Conservation (phyloP, 2,888 invertebrate genomes). For the Alviniconcha strummeri region DNA sequence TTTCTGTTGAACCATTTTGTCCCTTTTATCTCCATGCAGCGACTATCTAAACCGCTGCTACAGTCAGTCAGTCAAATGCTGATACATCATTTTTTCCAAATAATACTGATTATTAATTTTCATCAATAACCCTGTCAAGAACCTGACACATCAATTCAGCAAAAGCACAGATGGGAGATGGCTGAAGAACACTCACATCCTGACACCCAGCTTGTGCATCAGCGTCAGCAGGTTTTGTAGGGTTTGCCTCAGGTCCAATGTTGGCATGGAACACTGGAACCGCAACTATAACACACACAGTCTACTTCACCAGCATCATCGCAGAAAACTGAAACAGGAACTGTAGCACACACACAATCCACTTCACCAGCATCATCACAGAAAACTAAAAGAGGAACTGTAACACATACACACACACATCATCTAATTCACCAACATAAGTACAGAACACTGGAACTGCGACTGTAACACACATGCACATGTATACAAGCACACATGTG, state of each 20-base stretch:
- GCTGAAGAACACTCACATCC: conserved; percentile 57
- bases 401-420: not conserved
- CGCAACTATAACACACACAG: conserved; percentile 76
- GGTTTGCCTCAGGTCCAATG: conserved; percentile 85
- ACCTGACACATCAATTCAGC: no score
- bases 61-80: no score
- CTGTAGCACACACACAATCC: not conserved
- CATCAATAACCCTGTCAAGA: no score
- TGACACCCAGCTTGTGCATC: conserved; percentile 71
- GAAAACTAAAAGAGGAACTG: not conserved
- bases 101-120: no score
- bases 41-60: no score
- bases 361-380: no score
- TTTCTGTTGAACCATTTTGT: no score
- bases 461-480: not conserved
- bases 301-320: not conserved
- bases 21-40: no score
- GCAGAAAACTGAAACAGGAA: not conserved
- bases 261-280: conserved; percentile 84
- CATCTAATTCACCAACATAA: not conserved
- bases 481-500: not conserved
- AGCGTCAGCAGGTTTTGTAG: conserved; percentile 83
- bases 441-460: not conserved
- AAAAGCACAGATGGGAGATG: no score
- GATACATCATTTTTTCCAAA: no score